Conservation (phyloP, 2,888 invertebrate genomes). For the Tubulanus polymorphus region DNA sequence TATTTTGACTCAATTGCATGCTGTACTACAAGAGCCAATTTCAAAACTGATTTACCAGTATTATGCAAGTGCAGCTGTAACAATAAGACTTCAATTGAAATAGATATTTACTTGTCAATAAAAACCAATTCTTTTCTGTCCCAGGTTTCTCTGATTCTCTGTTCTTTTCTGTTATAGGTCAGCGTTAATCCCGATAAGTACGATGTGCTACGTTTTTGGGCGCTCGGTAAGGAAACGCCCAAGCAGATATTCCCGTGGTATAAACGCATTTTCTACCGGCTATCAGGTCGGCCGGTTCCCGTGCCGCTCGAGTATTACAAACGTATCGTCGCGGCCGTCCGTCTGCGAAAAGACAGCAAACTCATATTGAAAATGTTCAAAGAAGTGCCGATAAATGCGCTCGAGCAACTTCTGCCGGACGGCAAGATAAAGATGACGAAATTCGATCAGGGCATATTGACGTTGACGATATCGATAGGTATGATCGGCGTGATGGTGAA, state of each 20-base stretch:
- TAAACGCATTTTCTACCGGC: conserved; percentile 16
- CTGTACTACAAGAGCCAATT: too few relatives aligned
- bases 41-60: too few relatives aligned
- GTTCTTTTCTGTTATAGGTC: conserved; percentile 32
- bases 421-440: conserved; percentile 39
- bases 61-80: too few relatives aligned
- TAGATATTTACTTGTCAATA: too few relatives aligned
- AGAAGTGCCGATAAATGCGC: conserved; percentile 41
- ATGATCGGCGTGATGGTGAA: conserved; percentile 35
- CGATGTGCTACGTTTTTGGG: conserved; percentile 49
- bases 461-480: conserved; percentile 27
- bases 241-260: conserved; percentile 24
- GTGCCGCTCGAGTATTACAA: conserved; percentile 41
- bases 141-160: too few relatives aligned
- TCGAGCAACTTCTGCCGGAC: conserved; percentile 47
- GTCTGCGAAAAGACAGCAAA: conserved; percentile 47
- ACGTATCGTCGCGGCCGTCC: conserved; percentile 45
- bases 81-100: too few relatives aligned
- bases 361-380: conserved; percentile 50
- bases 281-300: conserved; percentile 15
- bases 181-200: conserved; percentile 41
- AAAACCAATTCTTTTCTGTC: too few relatives aligned
- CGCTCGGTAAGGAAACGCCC: conserved; percentile 39
- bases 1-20: too few relatives aligned
- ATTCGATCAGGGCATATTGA: conserved; percentile 35